phyloP scores from a whole-genome alignment of 1,140 invertebrate species.

The Drosophila ogumai region DNA sequence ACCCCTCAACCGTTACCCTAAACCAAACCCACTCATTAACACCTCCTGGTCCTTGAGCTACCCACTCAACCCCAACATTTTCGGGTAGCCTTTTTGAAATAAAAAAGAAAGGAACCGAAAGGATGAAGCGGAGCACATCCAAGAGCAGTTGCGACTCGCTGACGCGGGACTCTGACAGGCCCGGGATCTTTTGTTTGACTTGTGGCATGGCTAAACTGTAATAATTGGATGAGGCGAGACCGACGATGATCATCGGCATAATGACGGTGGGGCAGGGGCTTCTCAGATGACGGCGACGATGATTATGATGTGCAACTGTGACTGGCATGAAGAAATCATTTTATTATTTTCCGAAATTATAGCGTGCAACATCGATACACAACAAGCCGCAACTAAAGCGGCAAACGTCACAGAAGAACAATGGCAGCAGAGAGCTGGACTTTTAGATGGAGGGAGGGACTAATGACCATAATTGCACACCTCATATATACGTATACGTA shows the following conservation, averaged over 20 bases:
- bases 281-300: conserved; percentile 7
- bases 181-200: conserved; percentile 75
- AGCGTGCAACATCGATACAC: conserved; percentile 79
- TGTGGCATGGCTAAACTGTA: conserved; percentile 79
- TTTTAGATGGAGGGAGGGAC: conserved; percentile 19
- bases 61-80: conserved; percentile 11
- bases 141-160: conserved; percentile 28
- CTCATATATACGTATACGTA: conserved; percentile 22
- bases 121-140: conserved; percentile 9
- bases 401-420: conserved; percentile 51
- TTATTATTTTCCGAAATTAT: conserved; percentile 73
- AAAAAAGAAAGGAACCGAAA: not conserved
- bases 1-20: not conserved
- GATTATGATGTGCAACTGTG: conserved; percentile 58
- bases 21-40: conserved; percentile 30
- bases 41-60: conserved; percentile 32
- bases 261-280: conserved; percentile 23
- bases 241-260: conserved; percentile 38
- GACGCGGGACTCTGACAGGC: conserved; percentile 41
- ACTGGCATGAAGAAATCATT: conserved; percentile 82
- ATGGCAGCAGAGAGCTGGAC: conserved; percentile 7
- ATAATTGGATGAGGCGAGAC: conserved; percentile 77
- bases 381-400: conserved; percentile 84
- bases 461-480: conserved; percentile 79
- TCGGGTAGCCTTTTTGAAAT: conserved; percentile 13